These are phyloP conservation scores for Cetoscarus ocellatus DNA, from an alignment of 2,797 vertebrate genomes.

Conservation along the genomic window DNA sequence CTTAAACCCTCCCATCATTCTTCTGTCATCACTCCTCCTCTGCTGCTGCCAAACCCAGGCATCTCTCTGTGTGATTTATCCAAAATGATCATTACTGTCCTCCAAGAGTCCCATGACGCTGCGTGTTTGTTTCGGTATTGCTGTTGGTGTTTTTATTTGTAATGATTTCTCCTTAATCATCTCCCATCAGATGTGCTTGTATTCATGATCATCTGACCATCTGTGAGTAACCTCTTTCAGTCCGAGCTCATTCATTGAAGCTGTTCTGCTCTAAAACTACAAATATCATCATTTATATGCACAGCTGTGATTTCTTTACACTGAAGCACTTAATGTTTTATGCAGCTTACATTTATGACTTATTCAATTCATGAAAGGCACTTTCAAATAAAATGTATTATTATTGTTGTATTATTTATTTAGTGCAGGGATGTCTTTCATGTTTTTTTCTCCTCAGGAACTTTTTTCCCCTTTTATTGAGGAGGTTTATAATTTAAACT, in stretches of 20 bases:
- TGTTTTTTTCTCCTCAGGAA: no score
- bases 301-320: no score
- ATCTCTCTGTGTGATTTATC: conserved; percentile 33
- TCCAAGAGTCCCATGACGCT: conserved; percentile 8
- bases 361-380: no score
- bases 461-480: no score
- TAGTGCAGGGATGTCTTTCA: no score
- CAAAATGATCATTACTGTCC: conserved; percentile 11
- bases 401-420: no score
- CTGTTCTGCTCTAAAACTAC: neutral
- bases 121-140: conserved; percentile 19
- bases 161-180: conserved; percentile 4
- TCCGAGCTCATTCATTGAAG: neutral
- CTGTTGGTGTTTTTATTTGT: neutral
- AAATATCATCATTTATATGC: conserved; percentile 2
- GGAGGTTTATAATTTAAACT: no score
- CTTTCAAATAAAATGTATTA: no score
- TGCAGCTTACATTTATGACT: no score
- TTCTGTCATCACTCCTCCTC: conserved; percentile 24
- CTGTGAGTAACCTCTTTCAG: conserved; percentile 4
- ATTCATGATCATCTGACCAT: conserved; percentile 13
- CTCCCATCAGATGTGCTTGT: conserved; percentile 2
- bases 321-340: no score
- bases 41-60: conserved; percentile 18
- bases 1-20: conserved; percentile 44